phyloP scores from a whole-genome alignment of 2,888 invertebrate species.

The Nephrotoma appendiculata region DNA sequence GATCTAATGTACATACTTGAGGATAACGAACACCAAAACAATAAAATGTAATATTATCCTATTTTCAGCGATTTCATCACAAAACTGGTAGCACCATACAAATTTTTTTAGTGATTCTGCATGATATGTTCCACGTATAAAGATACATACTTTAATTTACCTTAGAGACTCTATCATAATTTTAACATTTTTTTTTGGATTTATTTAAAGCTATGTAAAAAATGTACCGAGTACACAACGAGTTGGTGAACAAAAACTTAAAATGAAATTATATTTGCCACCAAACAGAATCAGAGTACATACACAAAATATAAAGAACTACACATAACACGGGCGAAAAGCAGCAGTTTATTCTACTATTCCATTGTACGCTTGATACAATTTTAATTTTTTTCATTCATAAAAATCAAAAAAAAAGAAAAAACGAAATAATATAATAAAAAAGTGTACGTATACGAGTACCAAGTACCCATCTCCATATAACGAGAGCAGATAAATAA shows the following conservation, averaged over 20 bases:
- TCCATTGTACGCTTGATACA: neutral
- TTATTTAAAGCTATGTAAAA: neutral
- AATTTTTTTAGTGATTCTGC: neutral
- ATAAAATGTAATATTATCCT: neutral
- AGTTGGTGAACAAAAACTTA: neutral
- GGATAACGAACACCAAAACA: neutral
- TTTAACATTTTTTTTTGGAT: neutral
- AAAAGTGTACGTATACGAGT: neutral
- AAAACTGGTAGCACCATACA: neutral
- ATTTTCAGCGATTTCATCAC: neutral
- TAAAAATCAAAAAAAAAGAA: neutral
- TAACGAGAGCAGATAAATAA: neutral
- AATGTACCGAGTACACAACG: neutral
- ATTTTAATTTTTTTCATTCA: neutral
- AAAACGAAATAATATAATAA: neutral
- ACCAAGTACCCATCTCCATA: neutral
- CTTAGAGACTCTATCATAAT: neutral
- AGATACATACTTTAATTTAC: neutral
- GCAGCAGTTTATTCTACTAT: neutral
- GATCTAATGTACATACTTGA: neutral
- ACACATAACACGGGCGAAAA: neutral
- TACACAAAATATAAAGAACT: neutral
- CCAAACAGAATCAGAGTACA: neutral
- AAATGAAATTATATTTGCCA: neutral
- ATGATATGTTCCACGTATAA: neutral